Percentiles rank a stretch among this genome's conserved stretches.
phyloP scores from a whole-genome alignment of 2,797 vertebrate genomes.

The Mareca penelope region DNA sequence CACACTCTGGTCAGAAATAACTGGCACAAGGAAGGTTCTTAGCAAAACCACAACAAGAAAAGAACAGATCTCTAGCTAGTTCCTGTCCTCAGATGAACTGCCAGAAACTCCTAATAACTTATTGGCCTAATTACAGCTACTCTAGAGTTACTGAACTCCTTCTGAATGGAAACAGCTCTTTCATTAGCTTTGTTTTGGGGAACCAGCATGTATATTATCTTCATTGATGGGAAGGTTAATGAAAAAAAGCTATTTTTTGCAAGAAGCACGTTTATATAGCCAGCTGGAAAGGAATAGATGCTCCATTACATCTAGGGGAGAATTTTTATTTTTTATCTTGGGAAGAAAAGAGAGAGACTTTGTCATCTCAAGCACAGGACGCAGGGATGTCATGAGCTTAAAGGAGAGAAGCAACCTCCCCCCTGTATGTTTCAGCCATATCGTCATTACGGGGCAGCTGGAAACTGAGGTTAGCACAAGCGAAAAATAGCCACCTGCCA shows the following conservation, averaged over 20 bases:
- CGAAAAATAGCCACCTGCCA: not conserved
- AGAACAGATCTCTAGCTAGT: not conserved
- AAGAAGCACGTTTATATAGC: not conserved
- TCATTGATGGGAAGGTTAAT: not conserved
- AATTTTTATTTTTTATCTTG: not conserved
- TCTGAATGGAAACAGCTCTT: not conserved
- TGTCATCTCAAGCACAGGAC: not conserved
- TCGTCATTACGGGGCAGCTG: accelerated
- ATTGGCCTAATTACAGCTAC: constrained; percentile 9
- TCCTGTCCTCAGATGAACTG: not conserved
- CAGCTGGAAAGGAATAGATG: not conserved
- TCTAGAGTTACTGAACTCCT: not conserved
- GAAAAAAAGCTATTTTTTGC: not conserved
- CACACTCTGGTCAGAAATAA: not conserved
- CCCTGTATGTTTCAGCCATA: not conserved
- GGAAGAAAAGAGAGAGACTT: not conserved
- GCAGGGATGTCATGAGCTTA: not conserved
- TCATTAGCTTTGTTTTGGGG: not conserved
- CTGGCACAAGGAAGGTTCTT: not conserved
- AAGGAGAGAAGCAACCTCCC: not conserved
- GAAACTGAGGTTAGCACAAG: accelerated
- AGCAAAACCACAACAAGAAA: not conserved
- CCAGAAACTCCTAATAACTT: constrained; percentile 22
- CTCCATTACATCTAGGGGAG: not conserved
- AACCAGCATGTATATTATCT: not conserved